Evolutionary conservation across 2,113 vertebrate species (phyloP), one percentile per base, ranked within the genome.

Genomic region (Microcebus murinus): DNA sequence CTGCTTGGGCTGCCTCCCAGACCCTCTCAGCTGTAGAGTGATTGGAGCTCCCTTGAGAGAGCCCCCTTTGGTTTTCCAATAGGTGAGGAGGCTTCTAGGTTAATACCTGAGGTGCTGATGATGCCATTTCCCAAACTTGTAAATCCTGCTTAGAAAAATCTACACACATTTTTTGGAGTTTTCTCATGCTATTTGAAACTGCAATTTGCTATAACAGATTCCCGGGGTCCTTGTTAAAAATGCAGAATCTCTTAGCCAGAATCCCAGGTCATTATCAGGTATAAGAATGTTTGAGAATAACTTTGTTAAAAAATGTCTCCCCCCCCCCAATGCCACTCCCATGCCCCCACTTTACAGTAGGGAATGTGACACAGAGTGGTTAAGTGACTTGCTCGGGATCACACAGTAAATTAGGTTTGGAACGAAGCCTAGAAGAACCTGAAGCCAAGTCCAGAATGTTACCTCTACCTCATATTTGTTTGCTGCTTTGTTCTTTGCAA

Each of bases 141-240:
- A 82, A 68, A 84, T 95, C 55, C 70, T 83, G 29, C 70, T 81
- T 87, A 59, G 87, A 86, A 90, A 80, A 71, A 92, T 12, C 57
- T 70, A 34, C 27, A 50, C 23, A 57, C 4, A 8, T 61, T 55
- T 84, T 84, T 48, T 52, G 61, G 27, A 65, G 52, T 61, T 59
- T 91, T 84, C 50, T 87, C 13, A 39, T 34, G 31, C 68, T 63
- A n/a, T 83, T 96, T 96, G 55, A 91, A 36, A 93, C 48, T 90
- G 50, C 4, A 84, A 29, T 83, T 95, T 96, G 71, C 18, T 95
- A 2, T 67, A 90, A 65, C 34, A 76, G 81, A 89, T 87, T 67
- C 20, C 63, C 8, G 31, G 21, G 20, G 48, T 91, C 10, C 29
- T 90, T 84, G n/a, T 94, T 87, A 89, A 82, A 85, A 89, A 85